These are phyloP conservation scores for Champsocephalus gunnari DNA, from an alignment of 2,797 vertebrate genomes.

Conservation along the genomic window DNA sequence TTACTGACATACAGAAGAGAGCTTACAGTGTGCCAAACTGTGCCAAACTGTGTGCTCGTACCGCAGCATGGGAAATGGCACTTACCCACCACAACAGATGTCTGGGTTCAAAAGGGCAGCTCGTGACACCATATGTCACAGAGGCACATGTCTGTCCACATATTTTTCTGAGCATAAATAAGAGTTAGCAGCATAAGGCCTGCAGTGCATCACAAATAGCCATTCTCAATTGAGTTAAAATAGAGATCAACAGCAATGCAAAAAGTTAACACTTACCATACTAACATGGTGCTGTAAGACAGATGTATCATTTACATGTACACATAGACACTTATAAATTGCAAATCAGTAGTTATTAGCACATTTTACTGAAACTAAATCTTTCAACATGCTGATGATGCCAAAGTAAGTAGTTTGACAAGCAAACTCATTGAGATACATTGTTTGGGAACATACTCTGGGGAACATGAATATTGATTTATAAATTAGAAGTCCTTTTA, in stretches of 20 bases:
- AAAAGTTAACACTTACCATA: too few species aligned
- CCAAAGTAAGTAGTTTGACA: too few species aligned
- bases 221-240: not conserved
- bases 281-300: too few species aligned
- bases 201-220: not conserved
- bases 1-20: not conserved
- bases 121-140: conserved; percentile 37
- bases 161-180: conserved; percentile 8
- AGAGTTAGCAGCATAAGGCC: not conserved
- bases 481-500: too few species aligned
- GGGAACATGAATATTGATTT: too few species aligned
- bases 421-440: too few species aligned
- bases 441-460: too few species aligned
- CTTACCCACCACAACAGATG: conserved; percentile 10
- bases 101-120: conserved; percentile 48
- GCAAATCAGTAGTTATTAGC: too few species aligned
- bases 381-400: too few species aligned
- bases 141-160: conserved; percentile 8
- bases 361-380: too few species aligned
- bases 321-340: too few species aligned
- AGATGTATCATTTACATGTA: too few species aligned
- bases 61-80: not conserved
- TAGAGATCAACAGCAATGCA: not conserved
- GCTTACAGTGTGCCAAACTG: not conserved
- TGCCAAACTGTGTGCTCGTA: conserved; percentile 10